A percentile compares a stretch with the other conserved stretches of the same genome.
Evolutionary conservation across 2,888 invertebrate species (phyloP).

Genomic region (Leptopilina drosophilae): DNA sequence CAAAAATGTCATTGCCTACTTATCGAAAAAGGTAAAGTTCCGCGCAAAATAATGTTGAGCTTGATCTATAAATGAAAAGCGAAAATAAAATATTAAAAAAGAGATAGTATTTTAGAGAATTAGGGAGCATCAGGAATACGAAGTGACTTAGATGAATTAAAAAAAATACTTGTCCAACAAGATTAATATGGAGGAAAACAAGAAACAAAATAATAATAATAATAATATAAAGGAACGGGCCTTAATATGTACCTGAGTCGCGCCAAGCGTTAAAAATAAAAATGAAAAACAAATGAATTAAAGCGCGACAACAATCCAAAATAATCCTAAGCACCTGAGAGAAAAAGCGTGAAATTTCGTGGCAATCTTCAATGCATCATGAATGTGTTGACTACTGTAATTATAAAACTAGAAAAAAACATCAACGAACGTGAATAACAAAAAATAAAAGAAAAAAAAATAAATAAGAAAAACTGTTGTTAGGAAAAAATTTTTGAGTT

Average conservation of each 20-base stretch:
- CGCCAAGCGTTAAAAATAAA: slow-evolving; percentile 56
- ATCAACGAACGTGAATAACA: slow-evolving; percentile 21
- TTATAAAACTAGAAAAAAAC: neutral
- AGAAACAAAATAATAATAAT: too few relatives aligned
- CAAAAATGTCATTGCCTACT: slow-evolving; percentile 33
- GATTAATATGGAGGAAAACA: slow-evolving; percentile 21
- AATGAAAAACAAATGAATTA: slow-evolving; percentile 43
- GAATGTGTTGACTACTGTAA: slow-evolving; percentile 5
- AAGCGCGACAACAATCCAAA: slow-evolving; percentile 63
- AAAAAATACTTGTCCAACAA: slow-evolving; percentile 46
- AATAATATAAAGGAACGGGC: slow-evolving; percentile 64
- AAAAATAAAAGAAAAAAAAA: neutral
- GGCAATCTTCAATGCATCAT: slow-evolving; percentile 20
- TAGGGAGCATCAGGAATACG: slow-evolving; percentile 35
- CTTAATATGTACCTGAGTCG: slow-evolving; percentile 75
- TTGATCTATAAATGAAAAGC: slow-evolving; percentile 31
- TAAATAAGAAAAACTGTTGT: neutral
- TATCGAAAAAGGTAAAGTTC: slow-evolving; percentile 23
- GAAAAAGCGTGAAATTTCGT: slow-evolving; percentile 48
- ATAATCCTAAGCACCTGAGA: slow-evolving; percentile 58
- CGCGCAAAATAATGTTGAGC: slow-evolving; percentile 5
- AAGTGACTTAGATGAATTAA: slow-evolving; percentile 37
- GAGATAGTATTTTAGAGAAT: slow-evolving; percentile 37
- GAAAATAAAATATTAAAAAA: neutral
- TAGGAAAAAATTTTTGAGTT: neutral